phyloP scores from a whole-genome alignment of 2,888 invertebrate species.

The Acanthosepion lycidas region DNA sequence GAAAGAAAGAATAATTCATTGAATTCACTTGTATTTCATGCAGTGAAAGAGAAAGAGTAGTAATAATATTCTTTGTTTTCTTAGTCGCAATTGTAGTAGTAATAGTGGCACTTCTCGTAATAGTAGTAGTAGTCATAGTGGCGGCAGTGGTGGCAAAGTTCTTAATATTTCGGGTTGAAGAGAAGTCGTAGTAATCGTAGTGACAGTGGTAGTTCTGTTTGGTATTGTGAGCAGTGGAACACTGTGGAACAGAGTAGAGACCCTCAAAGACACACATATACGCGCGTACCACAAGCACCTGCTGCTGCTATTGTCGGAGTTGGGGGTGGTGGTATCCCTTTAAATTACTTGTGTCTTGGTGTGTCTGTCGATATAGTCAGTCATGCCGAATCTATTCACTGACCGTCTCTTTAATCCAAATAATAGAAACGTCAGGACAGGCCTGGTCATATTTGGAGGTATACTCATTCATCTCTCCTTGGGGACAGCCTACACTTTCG shows the following conservation, averaged over 20 bases:
- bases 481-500: conserved; percentile 47
- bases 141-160: not conserved
- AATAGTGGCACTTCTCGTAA: not conserved
- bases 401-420: conserved; percentile 10
- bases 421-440: conserved; percentile 16
- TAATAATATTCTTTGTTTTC: not conserved
- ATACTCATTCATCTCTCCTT: conserved; percentile 44
- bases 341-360: conserved; percentile 11
- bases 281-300: not conserved
- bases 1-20: not conserved
- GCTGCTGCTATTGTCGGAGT: not conserved
- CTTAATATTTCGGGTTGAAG: not conserved
- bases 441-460: conserved; percentile 44
- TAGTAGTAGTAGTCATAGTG: not conserved
- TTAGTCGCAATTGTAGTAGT: not conserved
- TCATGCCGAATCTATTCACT: not conserved
- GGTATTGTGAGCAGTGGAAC: not conserved
- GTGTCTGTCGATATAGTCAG: conserved; percentile 22
- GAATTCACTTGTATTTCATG: not conserved
- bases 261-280: not conserved
- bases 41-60: not conserved
- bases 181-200: not conserved
- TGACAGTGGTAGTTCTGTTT: conserved; percentile 4
- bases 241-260: not conserved
- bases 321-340: not conserved